Conservation (phyloP, 1,140 invertebrate genomes). For the Saxidomus purpurata region DNA sequence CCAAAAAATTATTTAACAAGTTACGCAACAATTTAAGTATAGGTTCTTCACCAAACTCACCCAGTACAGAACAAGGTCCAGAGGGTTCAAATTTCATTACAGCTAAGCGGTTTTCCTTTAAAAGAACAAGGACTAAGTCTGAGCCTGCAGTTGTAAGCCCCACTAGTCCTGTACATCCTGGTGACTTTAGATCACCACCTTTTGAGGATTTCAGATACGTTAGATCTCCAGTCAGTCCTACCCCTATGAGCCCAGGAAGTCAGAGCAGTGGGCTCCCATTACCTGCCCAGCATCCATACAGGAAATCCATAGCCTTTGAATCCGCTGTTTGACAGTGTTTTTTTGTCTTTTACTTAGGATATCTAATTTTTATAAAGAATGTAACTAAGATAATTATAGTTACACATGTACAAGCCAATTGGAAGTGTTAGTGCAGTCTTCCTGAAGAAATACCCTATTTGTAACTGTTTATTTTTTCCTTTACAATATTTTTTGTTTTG, state of each 20-base stretch:
- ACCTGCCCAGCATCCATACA: slow-evolving; percentile 37
- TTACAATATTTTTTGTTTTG: too few relatives aligned
- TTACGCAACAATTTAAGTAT: slow-evolving; percentile 58
- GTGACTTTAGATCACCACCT: neutral
- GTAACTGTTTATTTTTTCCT: too few relatives aligned
- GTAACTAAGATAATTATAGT: too few relatives aligned
- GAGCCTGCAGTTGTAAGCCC: slow-evolving; percentile 48
- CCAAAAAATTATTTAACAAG: slow-evolving; percentile 72
- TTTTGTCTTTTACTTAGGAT: too few relatives aligned
- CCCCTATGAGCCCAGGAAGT: slow-evolving; percentile 53
- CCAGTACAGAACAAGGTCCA: slow-evolving; percentile 59
- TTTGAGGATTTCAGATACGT: slow-evolving; percentile 43
- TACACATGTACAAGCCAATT: too few relatives aligned
- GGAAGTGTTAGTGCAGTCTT: too few relatives aligned
- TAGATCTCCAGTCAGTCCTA: slow-evolving; percentile 67
- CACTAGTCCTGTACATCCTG: slow-evolving; percentile 15
- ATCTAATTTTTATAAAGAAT: too few relatives aligned
- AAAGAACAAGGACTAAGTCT: slow-evolving; percentile 69
- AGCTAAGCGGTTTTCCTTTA: slow-evolving; percentile 72
- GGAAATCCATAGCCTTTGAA: slow-evolving; percentile 68
- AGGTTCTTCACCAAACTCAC: slow-evolving; percentile 59
- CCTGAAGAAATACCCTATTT: too few relatives aligned
- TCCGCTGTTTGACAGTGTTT: slow-evolving; percentile 66
- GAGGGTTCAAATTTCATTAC: slow-evolving; percentile 51
- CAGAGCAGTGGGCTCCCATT: neutral